phyloP scores from a whole-genome alignment of 1,140 invertebrate genomes.

The Tetraneura akinire region DNA sequence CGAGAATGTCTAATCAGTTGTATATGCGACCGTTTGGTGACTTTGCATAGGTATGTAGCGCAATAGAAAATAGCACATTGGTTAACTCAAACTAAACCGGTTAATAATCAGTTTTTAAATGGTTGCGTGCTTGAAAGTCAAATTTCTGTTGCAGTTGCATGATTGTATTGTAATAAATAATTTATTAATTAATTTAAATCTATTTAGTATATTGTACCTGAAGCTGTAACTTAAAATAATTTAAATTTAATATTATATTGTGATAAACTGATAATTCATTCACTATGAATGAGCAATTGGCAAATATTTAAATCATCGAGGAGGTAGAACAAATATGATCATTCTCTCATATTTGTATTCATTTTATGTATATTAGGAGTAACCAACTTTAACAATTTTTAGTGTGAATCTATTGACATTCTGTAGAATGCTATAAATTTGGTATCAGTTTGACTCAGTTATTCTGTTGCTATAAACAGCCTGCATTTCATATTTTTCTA shows the following conservation, averaged over 20 bases:
- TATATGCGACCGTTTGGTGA: too few relatives aligned
- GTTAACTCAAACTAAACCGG: neutral
- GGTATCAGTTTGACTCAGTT: too few relatives aligned
- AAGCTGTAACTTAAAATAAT: constrained; percentile 3
- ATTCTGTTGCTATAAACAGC: too few relatives aligned
- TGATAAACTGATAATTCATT: constrained; percentile 28
- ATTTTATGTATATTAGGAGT: constrained; percentile 23
- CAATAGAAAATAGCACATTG: too few relatives aligned
- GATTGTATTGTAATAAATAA: constrained; percentile 19
- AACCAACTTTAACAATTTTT: neutral
- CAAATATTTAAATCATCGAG: constrained; percentile 54
- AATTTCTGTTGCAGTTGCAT: constrained; percentile 10
- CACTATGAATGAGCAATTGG: constrained; percentile 53
- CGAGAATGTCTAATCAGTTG: too few relatives aligned
- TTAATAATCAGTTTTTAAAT: constrained; percentile 7
- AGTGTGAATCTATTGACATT: constrained; percentile 12
- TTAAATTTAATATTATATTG: constrained; percentile 36
- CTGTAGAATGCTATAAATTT: too few relatives aligned
- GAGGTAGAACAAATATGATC: constrained; percentile 53
- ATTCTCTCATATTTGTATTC: constrained; percentile 38
- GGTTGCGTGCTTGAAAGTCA: neutral
- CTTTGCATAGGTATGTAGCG: too few relatives aligned
- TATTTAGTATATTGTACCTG: too few relatives aligned
- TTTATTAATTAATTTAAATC: constrained; percentile 13
- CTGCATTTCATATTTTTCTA: too few relatives aligned